phyloP scores from a whole-genome alignment of 2,888 invertebrate genomes.

The Machimus atricapillus region DNA sequence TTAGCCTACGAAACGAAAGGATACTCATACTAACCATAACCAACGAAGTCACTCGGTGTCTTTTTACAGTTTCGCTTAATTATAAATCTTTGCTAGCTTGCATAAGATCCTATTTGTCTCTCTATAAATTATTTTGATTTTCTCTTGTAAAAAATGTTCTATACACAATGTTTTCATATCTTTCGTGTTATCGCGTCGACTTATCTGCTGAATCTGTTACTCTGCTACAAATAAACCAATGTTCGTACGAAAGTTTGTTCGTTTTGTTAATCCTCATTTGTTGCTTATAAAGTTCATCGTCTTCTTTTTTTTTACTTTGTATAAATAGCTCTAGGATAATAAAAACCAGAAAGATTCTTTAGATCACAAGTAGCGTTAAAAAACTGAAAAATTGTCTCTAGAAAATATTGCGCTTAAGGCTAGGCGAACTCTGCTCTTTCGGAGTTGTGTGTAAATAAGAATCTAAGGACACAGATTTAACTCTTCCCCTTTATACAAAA shows the following conservation, averaged over 20 bases:
- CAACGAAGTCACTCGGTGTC: slow-evolving; percentile 26
- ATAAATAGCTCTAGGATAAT: slow-evolving; percentile 39
- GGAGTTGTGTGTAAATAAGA: slow-evolving; percentile 30
- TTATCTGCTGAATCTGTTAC: slow-evolving; percentile 15
- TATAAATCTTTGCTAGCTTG: slow-evolving; percentile 32
- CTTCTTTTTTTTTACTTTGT: slow-evolving; percentile 15
- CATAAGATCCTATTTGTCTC: slow-evolving; percentile 44
- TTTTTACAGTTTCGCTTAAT: slow-evolving; percentile 31
- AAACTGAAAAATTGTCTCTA: slow-evolving; percentile 42
- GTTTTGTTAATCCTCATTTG: slow-evolving; percentile 9
- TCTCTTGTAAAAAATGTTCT: slow-evolving; percentile 46
- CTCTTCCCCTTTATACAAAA: slow-evolving; percentile 45
- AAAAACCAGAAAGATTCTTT: slow-evolving; percentile 27
- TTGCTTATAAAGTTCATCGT: slow-evolving; percentile 19
- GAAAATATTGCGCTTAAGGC: slow-evolving; percentile 39
- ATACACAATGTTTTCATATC: slow-evolving; percentile 40
- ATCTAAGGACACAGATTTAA: slow-evolving; percentile 27
- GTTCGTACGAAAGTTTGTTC: slow-evolving; percentile 29
- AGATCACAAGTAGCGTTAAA: slow-evolving; percentile 42
- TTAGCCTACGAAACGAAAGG: slow-evolving; percentile 14
- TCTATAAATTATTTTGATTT: slow-evolving; percentile 46
- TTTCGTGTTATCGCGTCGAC: slow-evolving; percentile 17
- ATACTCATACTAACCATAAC: not conserved
- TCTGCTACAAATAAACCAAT: slow-evolving; percentile 18
- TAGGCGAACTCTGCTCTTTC: slow-evolving; percentile 35